Percentiles rank a stretch among this genome's conserved stretches.
Conservation (phyloP, 2,797 vertebrate species). For the Etheostoma perlongum region DNA sequence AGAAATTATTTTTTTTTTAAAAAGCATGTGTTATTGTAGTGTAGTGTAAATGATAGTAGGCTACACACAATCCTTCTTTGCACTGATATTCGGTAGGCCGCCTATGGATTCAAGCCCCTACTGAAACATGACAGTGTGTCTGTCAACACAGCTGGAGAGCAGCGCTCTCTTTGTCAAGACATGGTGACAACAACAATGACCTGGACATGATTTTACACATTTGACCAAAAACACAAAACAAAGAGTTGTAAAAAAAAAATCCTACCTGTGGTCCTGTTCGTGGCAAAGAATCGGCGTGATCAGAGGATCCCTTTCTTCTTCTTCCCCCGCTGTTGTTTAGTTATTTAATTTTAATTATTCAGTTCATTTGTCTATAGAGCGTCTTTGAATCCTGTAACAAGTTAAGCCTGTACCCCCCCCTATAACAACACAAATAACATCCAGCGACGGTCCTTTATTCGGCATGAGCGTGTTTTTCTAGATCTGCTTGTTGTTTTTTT, state of each 20-base stretch:
- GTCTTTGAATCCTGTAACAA: conserved; percentile 71
- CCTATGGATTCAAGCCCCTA: conserved; percentile 32
- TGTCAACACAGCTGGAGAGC: conserved; percentile 78
- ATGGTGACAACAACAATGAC: conserved; percentile 72
- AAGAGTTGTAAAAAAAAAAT: conserved; percentile 16
- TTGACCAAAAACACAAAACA: conserved; percentile 13
- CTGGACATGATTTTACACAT: conserved; percentile 48
- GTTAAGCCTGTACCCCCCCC: conserved; percentile 71
- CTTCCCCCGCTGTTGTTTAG: conserved; percentile 57
- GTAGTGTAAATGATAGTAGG: conserved; percentile 17
- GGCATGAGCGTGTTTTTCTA: conserved; percentile 73
- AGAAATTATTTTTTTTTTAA: background rate
- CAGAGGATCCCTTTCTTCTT: conserved; percentile 54
- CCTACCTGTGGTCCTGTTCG: conserved; percentile 79
- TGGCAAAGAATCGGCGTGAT: conserved; percentile 66
- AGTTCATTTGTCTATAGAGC: conserved; percentile 72
- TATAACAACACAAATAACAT: conserved; percentile 72
- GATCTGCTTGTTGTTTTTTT: conserved; percentile 58
- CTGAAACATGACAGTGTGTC: conserved; percentile 72
- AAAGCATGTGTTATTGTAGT: conserved; percentile 1
- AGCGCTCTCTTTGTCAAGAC: conserved; percentile 76
- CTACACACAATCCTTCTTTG: conserved; percentile 35
- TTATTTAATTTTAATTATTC: conserved; percentile 63
- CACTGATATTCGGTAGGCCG: conserved; percentile 48
- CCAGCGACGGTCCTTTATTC: conserved; percentile 77